Percentiles rank a stretch among this genome's conserved stretches.
Conservation (phyloP, 1,140 invertebrate genomes). For the Heliothis subflexa region DNA sequence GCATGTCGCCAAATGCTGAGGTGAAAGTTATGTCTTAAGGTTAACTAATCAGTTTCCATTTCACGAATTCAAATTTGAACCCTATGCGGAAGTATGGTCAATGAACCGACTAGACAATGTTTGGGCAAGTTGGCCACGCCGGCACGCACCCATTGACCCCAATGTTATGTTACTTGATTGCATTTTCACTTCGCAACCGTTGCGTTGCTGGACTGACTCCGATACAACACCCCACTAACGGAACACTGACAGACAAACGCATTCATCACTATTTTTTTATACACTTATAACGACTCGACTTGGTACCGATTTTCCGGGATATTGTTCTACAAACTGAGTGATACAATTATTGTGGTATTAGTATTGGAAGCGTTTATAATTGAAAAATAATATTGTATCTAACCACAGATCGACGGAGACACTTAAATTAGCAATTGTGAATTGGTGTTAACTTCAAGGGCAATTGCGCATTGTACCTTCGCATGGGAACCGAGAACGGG, state of each 20-base stretch:
- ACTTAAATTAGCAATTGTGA: conserved; percentile 49
- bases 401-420: conserved; percentile 41
- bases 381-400: background rate
- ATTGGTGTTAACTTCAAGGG: conserved; percentile 53
- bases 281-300: conserved; percentile 7
- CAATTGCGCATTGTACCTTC: conserved; percentile 49
- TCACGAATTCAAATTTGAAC: conserved; percentile 21
- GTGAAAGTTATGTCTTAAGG: conserved; percentile 29
- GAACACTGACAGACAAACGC: conserved; percentile 31
- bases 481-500: conserved; percentile 14
- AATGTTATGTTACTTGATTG: conserved; percentile 60
- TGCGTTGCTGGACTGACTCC: conserved; percentile 38
- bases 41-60: conserved; percentile 31
- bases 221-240: conserved; percentile 30
- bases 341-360: background rate
- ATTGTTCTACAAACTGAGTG: conserved; percentile 25
- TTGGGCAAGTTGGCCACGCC: conserved; percentile 52
- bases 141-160: conserved; percentile 61
- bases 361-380: too few species aligned
- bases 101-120: conserved; percentile 55
- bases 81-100: conserved; percentile 60
- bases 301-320: conserved; percentile 16
- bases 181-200: conserved; percentile 62
- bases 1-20: background rate
- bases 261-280: conserved; percentile 35